Evolutionary conservation across 2,113 vertebrate genomes (phyloP).

Genomic region (Triplophysa siluroides): DNA sequence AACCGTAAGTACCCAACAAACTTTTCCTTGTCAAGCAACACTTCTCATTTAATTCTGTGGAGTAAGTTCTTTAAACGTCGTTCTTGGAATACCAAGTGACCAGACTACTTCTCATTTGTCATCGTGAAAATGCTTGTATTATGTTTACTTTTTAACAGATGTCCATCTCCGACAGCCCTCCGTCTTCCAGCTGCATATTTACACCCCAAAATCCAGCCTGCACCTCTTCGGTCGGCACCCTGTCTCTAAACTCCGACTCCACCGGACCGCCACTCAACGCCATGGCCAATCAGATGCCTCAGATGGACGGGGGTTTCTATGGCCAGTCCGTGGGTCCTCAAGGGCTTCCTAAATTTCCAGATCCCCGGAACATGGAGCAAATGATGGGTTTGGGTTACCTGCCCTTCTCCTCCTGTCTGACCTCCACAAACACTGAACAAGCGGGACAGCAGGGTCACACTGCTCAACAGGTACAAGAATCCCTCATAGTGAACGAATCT

Average conservation of each 20-base stretch:
- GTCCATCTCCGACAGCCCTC: slow-evolving; percentile 65
- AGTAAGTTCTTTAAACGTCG: neutral
- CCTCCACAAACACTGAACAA: slow-evolving; percentile 40
- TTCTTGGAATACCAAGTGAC: too few relatives aligned
- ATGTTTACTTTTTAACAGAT: slow-evolving; percentile 59
- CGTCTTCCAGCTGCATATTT: slow-evolving; percentile 54
- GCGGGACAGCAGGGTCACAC: slow-evolving; percentile 60
- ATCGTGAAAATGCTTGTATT: neutral
- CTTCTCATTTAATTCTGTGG: neutral
- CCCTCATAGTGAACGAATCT: too few relatives aligned
- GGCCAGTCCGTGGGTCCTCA: slow-evolving; percentile 57
- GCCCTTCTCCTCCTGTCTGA: slow-evolving; percentile 64
- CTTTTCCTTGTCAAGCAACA: neutral
- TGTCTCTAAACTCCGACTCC: slow-evolving; percentile 50
- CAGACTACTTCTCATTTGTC: too few relatives aligned
- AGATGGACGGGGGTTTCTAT: slow-evolving; percentile 65
- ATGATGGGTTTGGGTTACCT: slow-evolving; percentile 72
- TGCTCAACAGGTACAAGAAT: slow-evolving; percentile 63
- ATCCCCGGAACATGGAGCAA: slow-evolving; percentile 64
- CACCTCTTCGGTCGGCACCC: slow-evolving; percentile 36
- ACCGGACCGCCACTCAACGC: slow-evolving; percentile 26
- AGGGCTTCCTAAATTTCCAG: slow-evolving; percentile 53
- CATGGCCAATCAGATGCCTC: slow-evolving; percentile 44
- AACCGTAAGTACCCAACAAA: neutral
- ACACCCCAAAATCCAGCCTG: slow-evolving; percentile 45